Conservation (phyloP, 1,140 invertebrate genomes). For the Drosophila kepulauana region DNA sequence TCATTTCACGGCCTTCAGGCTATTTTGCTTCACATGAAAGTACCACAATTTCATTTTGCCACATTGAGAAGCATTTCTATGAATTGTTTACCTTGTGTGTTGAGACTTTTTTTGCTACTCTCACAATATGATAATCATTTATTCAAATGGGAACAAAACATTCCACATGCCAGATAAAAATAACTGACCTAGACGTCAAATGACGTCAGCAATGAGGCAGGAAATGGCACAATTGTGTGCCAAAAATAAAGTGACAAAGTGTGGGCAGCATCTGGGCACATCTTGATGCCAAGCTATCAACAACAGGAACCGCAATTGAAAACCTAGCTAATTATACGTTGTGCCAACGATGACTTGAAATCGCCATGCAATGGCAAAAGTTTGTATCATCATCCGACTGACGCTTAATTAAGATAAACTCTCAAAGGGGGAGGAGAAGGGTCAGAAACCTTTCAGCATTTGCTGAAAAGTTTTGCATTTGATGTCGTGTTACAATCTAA, state of each 20-base stretch:
- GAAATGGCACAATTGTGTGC: background rate
- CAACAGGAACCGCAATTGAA: background rate
- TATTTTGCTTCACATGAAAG: background rate
- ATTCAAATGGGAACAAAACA: constrained; percentile 4
- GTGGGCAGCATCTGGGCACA: background rate
- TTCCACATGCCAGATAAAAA: background rate
- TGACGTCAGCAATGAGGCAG: constrained; percentile 13
- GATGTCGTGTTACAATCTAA: constrained; percentile 68
- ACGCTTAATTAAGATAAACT: constrained; percentile 63
- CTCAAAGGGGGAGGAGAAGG: background rate
- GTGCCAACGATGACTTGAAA: constrained; percentile 39
- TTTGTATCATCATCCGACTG: constrained; percentile 55
- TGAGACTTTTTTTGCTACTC: background rate
- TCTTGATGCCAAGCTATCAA: constrained; percentile 30
- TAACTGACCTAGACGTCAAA: constrained; percentile 13
- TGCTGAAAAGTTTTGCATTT: constrained; percentile 66
- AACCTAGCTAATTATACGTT: constrained; percentile 53
- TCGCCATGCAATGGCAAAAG: constrained; percentile 38
- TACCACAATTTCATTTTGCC: background rate
- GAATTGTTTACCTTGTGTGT: background rate
- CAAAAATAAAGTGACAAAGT: constrained; percentile 40
- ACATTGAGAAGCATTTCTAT: background rate
- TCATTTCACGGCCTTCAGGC: background rate
- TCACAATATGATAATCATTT: background rate
- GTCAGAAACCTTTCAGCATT: background rate